phyloP scores from a whole-genome alignment of 2,888 invertebrate species.

The Abrostola tripartita region DNA sequence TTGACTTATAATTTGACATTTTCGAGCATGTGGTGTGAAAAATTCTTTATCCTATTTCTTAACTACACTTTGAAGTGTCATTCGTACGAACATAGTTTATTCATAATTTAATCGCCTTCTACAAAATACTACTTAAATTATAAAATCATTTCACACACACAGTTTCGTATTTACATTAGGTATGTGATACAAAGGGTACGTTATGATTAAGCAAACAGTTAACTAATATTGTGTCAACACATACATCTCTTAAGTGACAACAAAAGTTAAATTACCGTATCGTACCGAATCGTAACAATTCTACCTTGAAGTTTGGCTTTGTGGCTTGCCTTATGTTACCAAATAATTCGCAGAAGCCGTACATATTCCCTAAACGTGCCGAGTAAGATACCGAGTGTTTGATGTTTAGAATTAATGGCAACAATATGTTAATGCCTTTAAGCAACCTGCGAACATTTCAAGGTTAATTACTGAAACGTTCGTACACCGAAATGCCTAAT shows the following conservation, averaged over 20 bases:
- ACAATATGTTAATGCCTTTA: constrained; percentile 23
- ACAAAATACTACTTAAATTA: too few relatives aligned
- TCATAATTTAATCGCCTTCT: too few relatives aligned
- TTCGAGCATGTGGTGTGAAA: too few relatives aligned
- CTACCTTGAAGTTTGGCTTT: constrained; percentile 14
- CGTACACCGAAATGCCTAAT: neutral
- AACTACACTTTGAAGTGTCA: too few relatives aligned
- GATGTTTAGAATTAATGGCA: constrained; percentile 11
- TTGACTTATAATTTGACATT: too few relatives aligned
- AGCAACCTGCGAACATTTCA: constrained; percentile 1
- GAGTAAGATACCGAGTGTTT: constrained; percentile 10
- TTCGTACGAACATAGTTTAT: too few relatives aligned
- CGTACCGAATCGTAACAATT: constrained; percentile 7
- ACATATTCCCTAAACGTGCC: constrained; percentile 19
- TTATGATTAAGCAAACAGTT: neutral
- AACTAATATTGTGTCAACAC: neutral
- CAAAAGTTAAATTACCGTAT: constrained; percentile 5
- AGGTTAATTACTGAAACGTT: neutral
- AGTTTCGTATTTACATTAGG: too few relatives aligned
- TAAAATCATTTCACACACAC: too few relatives aligned
- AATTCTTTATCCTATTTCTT: too few relatives aligned
- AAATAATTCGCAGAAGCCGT: constrained; percentile 11
- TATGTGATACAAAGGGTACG: too few relatives aligned
- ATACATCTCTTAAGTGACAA: neutral
- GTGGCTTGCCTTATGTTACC: constrained; percentile 10